Base-by-base conservation (phyloP, 2,888 invertebrate species). In the Clunio marinus region DNA sequence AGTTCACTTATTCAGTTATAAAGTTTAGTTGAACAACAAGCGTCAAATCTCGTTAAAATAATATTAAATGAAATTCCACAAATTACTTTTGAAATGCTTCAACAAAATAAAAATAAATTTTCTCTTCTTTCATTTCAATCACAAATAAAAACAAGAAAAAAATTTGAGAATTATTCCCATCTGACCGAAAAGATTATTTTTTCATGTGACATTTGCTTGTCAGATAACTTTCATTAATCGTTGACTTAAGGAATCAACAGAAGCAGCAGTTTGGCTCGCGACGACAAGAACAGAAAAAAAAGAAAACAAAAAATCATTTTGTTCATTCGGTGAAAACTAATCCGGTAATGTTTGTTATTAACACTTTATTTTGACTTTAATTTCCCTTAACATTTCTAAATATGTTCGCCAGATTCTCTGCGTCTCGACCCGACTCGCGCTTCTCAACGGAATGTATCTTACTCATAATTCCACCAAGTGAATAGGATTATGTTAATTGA, bases 401-500 rank as follows among this genome's bases (percentile, higher is more conserved):
- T 41, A 41, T 41, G 41, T n/a, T 41, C 51, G 22, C 51, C 22
- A 17, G 22, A 51, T 17, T n/a, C 17, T 7, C 45, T 4, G 17
- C 5, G 41, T 2, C 10, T 41, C 41, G 41, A 41, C 41, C 51
- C 51, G 51, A 32, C 32, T 32, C 20, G 51, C 2, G 45, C 13
- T n/a, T 41, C 10, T 15, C 7, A 15, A 41, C 3, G 41, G 41
- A 41, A 5, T n/a, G 7, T n/a, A 10, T 13, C 41, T 2, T 41
- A 41, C 2, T 41, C 41, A 41, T 41, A 41, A 41, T 41, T 41
- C 41, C 41, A 15, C 41, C 41, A 41, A 15, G 27, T 27, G n/a
- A 25, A 63, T 63, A 46, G 63, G 63, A 45, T 63, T 63, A 63
- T 63, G 63, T 63, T 63, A 63, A 63, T 63, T 63, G 63, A 46